These are phyloP conservation scores for Brachionus manjavacas DNA, from an alignment of 1,140 invertebrate genomes.

Conservation along the genomic window DNA sequence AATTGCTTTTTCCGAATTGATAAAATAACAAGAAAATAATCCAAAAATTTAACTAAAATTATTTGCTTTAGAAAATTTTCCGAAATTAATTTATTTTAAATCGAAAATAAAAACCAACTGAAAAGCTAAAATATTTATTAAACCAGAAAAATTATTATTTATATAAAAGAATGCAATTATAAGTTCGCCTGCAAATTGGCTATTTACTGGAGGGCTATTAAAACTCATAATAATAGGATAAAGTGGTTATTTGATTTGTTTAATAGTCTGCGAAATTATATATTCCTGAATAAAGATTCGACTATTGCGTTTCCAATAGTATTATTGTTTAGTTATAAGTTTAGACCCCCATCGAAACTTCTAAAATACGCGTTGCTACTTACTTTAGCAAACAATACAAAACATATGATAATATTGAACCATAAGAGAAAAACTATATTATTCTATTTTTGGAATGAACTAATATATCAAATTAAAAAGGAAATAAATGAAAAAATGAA, in stretches of 20 bases:
- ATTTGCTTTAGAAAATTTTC: neutral
- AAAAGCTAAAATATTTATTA: neutral
- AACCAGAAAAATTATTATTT: neutral
- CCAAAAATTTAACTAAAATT: neutral
- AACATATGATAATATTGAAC: neutral
- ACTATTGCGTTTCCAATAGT: neutral
- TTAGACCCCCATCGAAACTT: neutral
- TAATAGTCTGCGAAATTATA: neutral
- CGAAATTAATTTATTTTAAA: neutral
- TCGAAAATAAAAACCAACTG: neutral
- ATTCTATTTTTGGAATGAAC: neutral
- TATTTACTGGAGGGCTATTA: neutral
- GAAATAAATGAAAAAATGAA: neutral
- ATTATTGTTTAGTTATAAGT: neutral
- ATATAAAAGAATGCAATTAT: neutral
- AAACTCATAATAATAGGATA: neutral
- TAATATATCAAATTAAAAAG: neutral
- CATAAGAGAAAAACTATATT: neutral
- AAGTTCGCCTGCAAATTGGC: neutral
- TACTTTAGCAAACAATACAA: neutral
- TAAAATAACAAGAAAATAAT: too few relatives aligned
- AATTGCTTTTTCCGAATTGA: neutral
- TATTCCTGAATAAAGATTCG: neutral
- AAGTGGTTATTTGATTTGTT: neutral
- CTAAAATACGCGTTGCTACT: neutral